Evolutionary conservation across 1,140 invertebrate genomes (phyloP).

Genomic region (Drosophila rufa): DNA sequence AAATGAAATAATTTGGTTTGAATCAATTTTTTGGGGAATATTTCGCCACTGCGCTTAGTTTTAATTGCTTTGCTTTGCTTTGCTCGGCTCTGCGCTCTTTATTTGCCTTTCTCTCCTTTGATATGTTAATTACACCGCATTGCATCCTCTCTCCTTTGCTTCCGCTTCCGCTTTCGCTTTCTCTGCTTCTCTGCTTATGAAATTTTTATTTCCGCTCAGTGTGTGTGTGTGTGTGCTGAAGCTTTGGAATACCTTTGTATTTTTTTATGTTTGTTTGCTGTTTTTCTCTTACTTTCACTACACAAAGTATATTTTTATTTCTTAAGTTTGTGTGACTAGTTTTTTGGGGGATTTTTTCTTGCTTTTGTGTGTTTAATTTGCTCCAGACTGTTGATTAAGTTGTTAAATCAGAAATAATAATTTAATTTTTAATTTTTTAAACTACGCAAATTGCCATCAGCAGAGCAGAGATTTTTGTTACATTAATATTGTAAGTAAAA

Average conservation of each 20-base stretch:
- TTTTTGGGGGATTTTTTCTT: not conserved
- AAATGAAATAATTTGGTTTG: constrained; percentile 9
- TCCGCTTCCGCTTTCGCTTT: constrained; percentile 5
- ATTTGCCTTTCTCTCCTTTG: constrained; percentile 42
- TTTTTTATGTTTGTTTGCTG: not conserved
- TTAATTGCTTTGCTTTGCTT: constrained; percentile 30
- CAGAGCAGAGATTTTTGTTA: too few species aligned
- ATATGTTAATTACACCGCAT: constrained; percentile 67
- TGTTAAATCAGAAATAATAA: not conserved
- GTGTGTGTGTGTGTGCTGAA: constrained; percentile 24
- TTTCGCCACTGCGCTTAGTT: constrained; percentile 25
- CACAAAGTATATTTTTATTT: constrained; percentile 23
- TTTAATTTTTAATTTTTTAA: too few species aligned
- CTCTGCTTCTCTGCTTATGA: constrained; percentile 16
- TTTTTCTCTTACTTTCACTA: constrained; percentile 14
- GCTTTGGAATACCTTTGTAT: constrained; percentile 18
- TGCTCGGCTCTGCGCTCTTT: not conserved
- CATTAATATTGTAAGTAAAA: not conserved
- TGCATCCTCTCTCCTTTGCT: constrained; percentile 10
- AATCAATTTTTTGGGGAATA: constrained; percentile 4
- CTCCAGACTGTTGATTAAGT: not conserved
- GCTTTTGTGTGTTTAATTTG: not conserved
- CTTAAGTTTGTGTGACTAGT: constrained; percentile 13
- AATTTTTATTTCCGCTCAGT: constrained; percentile 22
- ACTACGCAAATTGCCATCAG: too few species aligned